Conservation (phyloP, 1,140 invertebrate species). For the Bursaphelenchus mucronatus region DNA sequence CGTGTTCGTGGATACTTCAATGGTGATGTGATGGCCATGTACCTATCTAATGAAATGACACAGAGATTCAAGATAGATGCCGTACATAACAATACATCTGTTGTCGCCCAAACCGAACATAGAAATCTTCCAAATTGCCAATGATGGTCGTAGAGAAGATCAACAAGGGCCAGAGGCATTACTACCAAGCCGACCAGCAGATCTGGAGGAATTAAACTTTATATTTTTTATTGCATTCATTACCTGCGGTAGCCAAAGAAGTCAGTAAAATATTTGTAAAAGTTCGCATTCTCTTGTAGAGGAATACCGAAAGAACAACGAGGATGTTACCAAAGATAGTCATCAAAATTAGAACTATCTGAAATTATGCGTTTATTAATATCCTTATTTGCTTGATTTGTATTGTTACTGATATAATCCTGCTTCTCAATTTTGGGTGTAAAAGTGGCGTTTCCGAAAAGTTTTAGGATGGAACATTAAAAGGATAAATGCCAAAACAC, state of each 20-base stretch:
- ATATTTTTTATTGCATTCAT: slow-evolving; percentile 10
- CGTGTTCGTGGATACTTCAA: slow-evolving; percentile 65
- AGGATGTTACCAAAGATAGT: slow-evolving; percentile 59
- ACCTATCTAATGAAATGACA: slow-evolving; percentile 65
- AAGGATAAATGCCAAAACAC: too few species aligned
- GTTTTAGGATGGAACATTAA: too few species aligned
- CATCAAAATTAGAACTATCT: slow-evolving; percentile 57
- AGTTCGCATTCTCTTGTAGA: slow-evolving; percentile 60
- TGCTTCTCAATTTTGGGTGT: too few species aligned
- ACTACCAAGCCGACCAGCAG: slow-evolving; percentile 64
- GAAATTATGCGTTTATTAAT: slow-evolving; percentile 25
- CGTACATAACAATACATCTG: slow-evolving; percentile 66
- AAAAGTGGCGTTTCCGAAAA: too few species aligned
- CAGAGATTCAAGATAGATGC: slow-evolving; percentile 66
- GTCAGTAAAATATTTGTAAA: slow-evolving; percentile 60
- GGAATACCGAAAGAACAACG: slow-evolving; percentile 58
- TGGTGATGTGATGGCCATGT: slow-evolving; percentile 65
- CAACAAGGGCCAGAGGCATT: slow-evolving; percentile 64
- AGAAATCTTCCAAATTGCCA: slow-evolving; percentile 64
- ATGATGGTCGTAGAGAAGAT: slow-evolving; percentile 55
- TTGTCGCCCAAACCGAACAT: slow-evolving; percentile 65
- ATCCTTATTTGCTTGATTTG: too few species aligned
- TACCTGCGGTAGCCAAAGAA: slow-evolving; percentile 59
- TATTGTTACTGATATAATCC: too few species aligned
- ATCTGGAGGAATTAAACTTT: slow-evolving; percentile 56